phyloP scores from a whole-genome alignment of 1,140 invertebrate genomes.

The Halesus radiatus region DNA sequence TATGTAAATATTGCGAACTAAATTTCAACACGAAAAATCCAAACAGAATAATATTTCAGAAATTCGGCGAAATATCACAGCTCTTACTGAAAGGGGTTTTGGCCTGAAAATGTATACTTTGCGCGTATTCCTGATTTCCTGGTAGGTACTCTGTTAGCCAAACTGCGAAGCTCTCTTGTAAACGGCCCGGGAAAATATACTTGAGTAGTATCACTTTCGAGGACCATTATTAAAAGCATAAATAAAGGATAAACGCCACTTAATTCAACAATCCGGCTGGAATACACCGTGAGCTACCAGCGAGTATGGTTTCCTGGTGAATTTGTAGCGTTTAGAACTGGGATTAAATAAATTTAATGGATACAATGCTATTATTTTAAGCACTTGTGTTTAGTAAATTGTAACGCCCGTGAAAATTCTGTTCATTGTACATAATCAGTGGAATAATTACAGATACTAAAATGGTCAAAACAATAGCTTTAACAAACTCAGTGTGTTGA shows the following conservation, averaged over 20 bases:
- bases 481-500: too few species aligned
- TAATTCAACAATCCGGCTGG: neutral
- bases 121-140: neutral
- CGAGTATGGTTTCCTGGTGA: too few species aligned
- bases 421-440: too few species aligned
- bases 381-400: too few species aligned
- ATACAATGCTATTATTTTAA: too few species aligned
- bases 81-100: neutral
- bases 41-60: neutral
- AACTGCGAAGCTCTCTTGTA: neutral
- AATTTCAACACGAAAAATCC: too few species aligned
- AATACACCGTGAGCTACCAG: neutral
- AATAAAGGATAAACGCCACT: constrained; percentile 7
- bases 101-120: neutral
- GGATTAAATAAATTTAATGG: too few species aligned
- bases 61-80: neutral
- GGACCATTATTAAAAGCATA: neutral
- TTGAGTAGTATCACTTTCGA: neutral
- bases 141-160: neutral
- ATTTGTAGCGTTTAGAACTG: too few species aligned
- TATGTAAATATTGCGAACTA: too few species aligned
- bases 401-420: too few species aligned
- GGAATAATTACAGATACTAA: too few species aligned
- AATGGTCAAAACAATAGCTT: too few species aligned
- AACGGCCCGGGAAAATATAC: neutral